Evolutionary conservation across 2,888 invertebrate genomes (phyloP).

Genomic region (Auanema freiburgensis): DNA sequence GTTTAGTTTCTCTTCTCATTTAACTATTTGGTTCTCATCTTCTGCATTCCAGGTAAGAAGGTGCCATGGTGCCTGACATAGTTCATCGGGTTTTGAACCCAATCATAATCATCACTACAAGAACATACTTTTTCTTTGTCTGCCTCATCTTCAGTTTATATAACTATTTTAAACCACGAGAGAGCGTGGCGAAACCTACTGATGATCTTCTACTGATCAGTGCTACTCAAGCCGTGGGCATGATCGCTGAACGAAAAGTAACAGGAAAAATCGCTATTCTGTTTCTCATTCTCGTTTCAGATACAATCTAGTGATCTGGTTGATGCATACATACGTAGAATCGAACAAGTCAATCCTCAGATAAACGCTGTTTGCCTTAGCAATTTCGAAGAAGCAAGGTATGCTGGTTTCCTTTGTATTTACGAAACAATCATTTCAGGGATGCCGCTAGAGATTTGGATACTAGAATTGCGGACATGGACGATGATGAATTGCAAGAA

Average conservation of each 20-base stretch:
- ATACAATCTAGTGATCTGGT: slow-evolving; percentile 47
- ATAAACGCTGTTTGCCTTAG: slow-evolving; percentile 58
- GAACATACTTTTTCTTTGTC: slow-evolving; percentile 21
- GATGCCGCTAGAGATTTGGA: slow-evolving; percentile 15
- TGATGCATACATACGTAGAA: slow-evolving; percentile 55
- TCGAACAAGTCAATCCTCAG: slow-evolving; percentile 50
- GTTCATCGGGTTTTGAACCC: too few species aligned
- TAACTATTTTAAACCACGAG: slow-evolving; percentile 25
- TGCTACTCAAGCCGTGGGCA: slow-evolving; percentile 64
- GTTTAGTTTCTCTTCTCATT: too few species aligned
- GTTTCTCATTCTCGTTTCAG: slow-evolving; percentile 21
- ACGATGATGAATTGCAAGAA: slow-evolving; percentile 18
- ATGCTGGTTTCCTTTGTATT: slow-evolving; percentile 29
- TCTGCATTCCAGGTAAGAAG: too few species aligned
- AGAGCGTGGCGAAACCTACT: slow-evolving; percentile 59
- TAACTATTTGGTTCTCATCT: too few species aligned
- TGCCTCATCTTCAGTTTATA: slow-evolving; percentile 26
- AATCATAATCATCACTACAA: too few species aligned
- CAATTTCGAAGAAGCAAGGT: slow-evolving; percentile 46
- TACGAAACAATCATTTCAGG: not conserved
- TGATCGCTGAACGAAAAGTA: slow-evolving; percentile 66
- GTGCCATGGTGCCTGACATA: too few species aligned
- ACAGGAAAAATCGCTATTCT: not conserved
- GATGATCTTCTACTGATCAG: slow-evolving; percentile 64
- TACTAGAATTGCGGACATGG: slow-evolving; percentile 12